Evolutionary conservation across 1,140 invertebrate species (phyloP).

Genomic region (Zaprionus vittiger): DNA sequence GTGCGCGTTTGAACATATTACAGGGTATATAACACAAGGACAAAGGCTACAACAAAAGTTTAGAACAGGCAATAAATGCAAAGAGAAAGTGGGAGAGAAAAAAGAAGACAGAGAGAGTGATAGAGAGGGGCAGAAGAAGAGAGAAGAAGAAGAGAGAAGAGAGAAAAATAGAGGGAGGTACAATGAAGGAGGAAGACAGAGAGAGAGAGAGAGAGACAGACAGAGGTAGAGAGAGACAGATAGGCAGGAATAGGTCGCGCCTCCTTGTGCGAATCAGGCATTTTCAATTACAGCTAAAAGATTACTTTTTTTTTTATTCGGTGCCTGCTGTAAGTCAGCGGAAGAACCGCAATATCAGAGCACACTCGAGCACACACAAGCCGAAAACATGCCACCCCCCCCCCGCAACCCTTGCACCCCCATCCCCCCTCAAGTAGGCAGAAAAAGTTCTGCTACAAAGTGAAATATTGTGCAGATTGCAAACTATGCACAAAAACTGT

Average conservation of each 20-base stretch:
- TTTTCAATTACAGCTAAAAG: conserved; percentile 56
- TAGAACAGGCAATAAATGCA: conserved; percentile 30
- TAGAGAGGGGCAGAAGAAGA: neutral
- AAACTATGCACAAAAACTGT: conserved; percentile 33
- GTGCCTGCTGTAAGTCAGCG: conserved; percentile 18
- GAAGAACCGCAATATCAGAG: conserved; percentile 17
- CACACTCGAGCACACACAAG: neutral
- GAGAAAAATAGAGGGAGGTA: too few species aligned
- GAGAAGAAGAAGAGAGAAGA: neutral
- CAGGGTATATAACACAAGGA: conserved; percentile 46
- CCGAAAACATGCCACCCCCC: neutral
- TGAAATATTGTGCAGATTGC: conserved; percentile 48
- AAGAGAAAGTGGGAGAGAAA: conserved; percentile 6
- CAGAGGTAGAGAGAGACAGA: neutral
- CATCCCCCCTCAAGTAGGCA: conserved; percentile 12
- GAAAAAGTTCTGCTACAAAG: conserved; percentile 41
- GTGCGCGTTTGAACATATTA: neutral
- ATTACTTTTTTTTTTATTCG: conserved; percentile 41
- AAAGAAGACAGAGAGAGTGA: neutral
- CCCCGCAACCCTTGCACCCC: neutral
- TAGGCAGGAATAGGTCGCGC: neutral
- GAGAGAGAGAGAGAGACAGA: neutral
- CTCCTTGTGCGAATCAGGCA: conserved; percentile 20
- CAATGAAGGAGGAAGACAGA: neutral
- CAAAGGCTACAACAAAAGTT: conserved; percentile 36